Conservation (phyloP, 2,797 vertebrate species). For the Onychomys leucogaster region DNA sequence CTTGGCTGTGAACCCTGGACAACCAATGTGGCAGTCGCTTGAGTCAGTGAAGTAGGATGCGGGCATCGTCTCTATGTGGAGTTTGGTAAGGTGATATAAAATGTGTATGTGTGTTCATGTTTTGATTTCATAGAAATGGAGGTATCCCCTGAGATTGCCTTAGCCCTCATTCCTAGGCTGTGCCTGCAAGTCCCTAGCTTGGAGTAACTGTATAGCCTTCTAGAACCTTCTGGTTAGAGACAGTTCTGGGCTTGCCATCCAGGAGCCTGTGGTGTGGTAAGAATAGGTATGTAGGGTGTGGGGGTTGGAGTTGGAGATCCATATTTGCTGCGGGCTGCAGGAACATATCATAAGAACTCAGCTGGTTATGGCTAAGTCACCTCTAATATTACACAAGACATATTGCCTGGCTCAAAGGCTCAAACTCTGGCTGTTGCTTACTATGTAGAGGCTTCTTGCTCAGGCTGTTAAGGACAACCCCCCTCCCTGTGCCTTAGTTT, state of each 20-base stretch:
- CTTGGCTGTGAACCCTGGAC: background rate
- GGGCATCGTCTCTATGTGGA: background rate
- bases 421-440: background rate
- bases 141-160: background rate
- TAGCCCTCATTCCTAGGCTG: background rate
- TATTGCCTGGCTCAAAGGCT: background rate
- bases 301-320: background rate
- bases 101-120: background rate
- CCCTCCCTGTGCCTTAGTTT: background rate
- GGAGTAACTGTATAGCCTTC: background rate
- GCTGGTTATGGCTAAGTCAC: too few species aligned
- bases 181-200: background rate
- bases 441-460: background rate
- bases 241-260: background rate
- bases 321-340: too few species aligned
- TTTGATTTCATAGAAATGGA: background rate
- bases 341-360: too few species aligned
- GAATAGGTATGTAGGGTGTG: too few species aligned
- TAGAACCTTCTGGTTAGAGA: background rate
- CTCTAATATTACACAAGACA: too few species aligned
- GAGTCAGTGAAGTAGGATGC: accelerated
- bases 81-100: background rate
- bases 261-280: background rate
- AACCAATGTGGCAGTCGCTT: accelerated
- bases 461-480: background rate